A percentile compares a stretch with the other conserved stretches of the same genome.
phyloP scores from a whole-genome alignment of 2,113 vertebrate genomes.

The Morphnarchus princeps region DNA sequence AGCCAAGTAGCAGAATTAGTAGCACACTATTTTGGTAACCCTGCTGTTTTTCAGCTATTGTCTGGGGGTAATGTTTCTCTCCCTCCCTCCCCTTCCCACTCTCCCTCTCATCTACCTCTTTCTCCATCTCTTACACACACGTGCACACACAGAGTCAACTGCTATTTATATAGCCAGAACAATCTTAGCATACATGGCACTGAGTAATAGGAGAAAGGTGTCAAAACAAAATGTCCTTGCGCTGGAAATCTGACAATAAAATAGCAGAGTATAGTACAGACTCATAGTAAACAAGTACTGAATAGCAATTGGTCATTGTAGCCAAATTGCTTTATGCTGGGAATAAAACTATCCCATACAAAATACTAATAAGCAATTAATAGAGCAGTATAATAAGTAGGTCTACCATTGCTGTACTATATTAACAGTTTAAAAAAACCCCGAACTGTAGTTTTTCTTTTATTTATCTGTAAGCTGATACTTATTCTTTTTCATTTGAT shows the following conservation, averaged over 20 bases:
- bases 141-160: neutral
- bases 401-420: neutral
- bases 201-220: neutral
- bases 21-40: neutral
- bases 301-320: neutral
- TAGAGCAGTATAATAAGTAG: neutral
- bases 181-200: neutral
- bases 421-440: neutral
- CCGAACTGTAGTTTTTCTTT: neutral
- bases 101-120: neutral
- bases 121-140: neutral
- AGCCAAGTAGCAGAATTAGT: neutral
- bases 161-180: neutral
- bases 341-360: neutral
- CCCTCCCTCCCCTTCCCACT: neutral
- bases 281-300: neutral
- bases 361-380: neutral
- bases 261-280: neutral
- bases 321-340: neutral
- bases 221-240: neutral
- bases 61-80: accelerated
- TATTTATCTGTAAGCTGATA: neutral
- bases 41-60: neutral
- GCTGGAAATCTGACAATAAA: neutral
- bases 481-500: neutral